Evolutionary conservation across 2,797 vertebrate species (phyloP), one percentile per base, ranked within the genome.

Genomic region (Tarsius wallacei): DNA sequence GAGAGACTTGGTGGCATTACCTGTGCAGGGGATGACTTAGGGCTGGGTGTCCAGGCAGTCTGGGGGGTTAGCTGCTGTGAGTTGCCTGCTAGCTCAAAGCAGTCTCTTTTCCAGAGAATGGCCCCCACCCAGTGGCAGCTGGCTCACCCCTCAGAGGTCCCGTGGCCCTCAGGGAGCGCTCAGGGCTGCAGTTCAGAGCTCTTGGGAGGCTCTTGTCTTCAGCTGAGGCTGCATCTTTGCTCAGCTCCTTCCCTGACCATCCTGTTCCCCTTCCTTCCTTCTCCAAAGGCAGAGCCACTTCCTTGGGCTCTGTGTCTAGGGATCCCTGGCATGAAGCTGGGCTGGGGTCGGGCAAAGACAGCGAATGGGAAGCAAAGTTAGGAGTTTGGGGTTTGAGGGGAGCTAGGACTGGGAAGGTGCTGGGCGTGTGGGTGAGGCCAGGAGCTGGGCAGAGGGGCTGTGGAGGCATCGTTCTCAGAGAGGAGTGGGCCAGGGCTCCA

Each of bases 401-500:
- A 14, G 36, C 51, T 22, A 14, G 49, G 81, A 42, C 14, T 14
- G 21, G 61, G 26, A 51, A 16, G n/a, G 31, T 7, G 14, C 13
- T 55, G 80, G n/a, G 51, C 21, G 47, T 64, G 68, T 49, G 28
- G 24, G 24, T 0, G 0, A 85, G 73, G 14, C 51, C 73, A 12
- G 31, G 31, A 49, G 28, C 21, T 3, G 8, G n/a, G 55, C 28
- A 31, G 26, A 57, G 19, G 59, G 24, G n/a, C n/a, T 12, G 36
- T 33, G 4, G 6, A 77, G 61, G 33, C n/a, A 2, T 19, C 11
- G 26, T 42, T 14, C 66, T 51, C 59, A 0, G 55, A 36, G n/a
- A 31, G 42, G 12, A 15, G 64, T 1, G 33, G 31, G 6, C 63
- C 0, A 42, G 3, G 70, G 47, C 5, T n/a, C 51, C 14, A 13